Base-by-base conservation (phyloP, 1,140 invertebrate genomes). In the Spodoptera litura region DNA sequence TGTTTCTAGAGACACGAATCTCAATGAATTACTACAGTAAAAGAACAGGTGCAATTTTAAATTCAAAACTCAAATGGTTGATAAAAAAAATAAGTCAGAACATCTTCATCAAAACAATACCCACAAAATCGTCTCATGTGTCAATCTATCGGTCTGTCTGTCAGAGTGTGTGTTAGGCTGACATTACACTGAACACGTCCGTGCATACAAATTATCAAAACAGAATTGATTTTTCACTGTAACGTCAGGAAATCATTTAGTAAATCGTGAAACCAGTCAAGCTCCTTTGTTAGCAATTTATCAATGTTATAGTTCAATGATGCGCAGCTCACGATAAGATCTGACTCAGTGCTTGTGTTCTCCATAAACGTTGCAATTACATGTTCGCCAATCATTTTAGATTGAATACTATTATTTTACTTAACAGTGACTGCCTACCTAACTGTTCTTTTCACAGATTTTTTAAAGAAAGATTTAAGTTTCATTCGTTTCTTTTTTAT, bases 231-330 rank as follows among this genome's bases (percentile, higher is more conserved):
- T 44, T 61, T 61, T 59, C 27, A 15, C 12, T 25, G 52, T 6
- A 61, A n/a, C 13, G 52, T 20, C 58, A 74, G 71, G 71, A 74
- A 74, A 74, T 61, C 56, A 31, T 74, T 72, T 74, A 74, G 44
- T 52, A 61, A 74, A 64, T 20, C 61, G 61, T 64, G 61, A 64
- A 64, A 11, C 35, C n/a, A 64, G 61, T 35, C 56, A 49, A 25
- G 71, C 59, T 75, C 73, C 59, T 64, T 62, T 64, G 51, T 68
- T 68, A 35, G 73, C 49, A 53, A 64, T 75, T 62, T 52, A 62
- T 64, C 73, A 64, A 61, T 59, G 56, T 31, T 59, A 53, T 38
- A 61, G 73, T 61, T 75, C 73, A 75, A 75, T 64, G 55, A 75
- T 56, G 49, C 62, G n/a, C 35, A n/a, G 4, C 49, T 77, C 62